These are phyloP conservation scores for Syngnathus typhle DNA, from an alignment of 2,113 vertebrate species.

Conservation along the genomic window DNA sequence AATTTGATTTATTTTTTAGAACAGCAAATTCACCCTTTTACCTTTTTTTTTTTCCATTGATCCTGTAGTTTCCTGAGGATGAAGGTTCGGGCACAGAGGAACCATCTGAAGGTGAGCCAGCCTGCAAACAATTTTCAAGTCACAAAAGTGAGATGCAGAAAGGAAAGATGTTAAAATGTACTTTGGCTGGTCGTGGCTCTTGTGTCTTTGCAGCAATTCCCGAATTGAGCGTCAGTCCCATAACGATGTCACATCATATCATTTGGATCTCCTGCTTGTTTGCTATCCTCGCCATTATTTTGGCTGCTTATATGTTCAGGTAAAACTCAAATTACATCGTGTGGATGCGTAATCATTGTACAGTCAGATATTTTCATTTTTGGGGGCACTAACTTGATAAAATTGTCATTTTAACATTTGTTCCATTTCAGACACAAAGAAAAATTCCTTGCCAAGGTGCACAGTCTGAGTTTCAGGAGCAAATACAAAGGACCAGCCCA, in stretches of 20 bases:
- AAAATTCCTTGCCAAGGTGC: conserved; percentile 44
- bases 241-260: conserved; percentile 1
- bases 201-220: conserved; percentile 21
- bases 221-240: background rate
- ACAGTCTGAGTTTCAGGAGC: conserved; percentile 15
- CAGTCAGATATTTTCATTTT: too few relatives aligned
- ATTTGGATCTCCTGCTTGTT: conserved; percentile 46
- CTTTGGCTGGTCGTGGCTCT: background rate
- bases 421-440: conserved; percentile 47
- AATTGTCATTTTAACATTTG: background rate
- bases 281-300: conserved; percentile 33
- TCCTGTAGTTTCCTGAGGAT: background rate
- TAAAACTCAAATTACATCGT: conserved; percentile 11
- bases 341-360: background rate
- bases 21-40: too few relatives aligned
- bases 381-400: background rate
- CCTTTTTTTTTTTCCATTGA: background rate
- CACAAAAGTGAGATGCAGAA: too few relatives aligned
- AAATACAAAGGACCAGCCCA: background rate
- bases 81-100: background rate
- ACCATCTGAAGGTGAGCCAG: background rate
- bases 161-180: background rate
- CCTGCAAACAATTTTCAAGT: background rate
- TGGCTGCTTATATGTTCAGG: conserved; percentile 52
- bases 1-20: too few relatives aligned